Evolutionary conservation across 2,113 vertebrate genomes (phyloP).

Genomic region (Tamias sibiricus): DNA sequence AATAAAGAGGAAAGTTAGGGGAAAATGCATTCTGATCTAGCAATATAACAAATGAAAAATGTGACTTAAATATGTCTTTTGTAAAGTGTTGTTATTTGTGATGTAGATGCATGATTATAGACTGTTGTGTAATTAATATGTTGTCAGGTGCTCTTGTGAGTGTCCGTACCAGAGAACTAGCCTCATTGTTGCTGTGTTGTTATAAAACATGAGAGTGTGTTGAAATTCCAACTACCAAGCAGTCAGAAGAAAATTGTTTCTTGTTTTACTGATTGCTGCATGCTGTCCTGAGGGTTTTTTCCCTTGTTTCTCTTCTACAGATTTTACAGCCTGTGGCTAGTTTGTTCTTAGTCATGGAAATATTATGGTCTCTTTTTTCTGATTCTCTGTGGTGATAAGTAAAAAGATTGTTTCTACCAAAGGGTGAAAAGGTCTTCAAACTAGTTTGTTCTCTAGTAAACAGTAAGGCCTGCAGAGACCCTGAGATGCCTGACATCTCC

Average conservation of each 20-base stretch:
- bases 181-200: background rate
- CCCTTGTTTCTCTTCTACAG: background rate
- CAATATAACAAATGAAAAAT: too few species aligned
- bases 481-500: background rate
- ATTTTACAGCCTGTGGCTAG: background rate
- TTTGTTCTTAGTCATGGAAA: conserved; percentile 10
- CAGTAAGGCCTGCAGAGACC: background rate
- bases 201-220: background rate
- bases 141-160: background rate
- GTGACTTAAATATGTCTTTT: too few species aligned
- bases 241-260: background rate
- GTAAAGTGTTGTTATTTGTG: too few species aligned
- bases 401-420: conserved; percentile 64
- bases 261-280: background rate
- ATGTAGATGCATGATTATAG: background rate
- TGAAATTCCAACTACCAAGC: background rate
- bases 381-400: conserved; percentile 52
- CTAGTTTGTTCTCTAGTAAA: conserved; percentile 61
- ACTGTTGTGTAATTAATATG: background rate
- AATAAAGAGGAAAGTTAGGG: background rate
- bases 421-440: conserved; percentile 51
- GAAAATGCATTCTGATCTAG: too few species aligned
- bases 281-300: background rate
- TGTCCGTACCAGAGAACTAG: background rate
- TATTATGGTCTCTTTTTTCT: conserved; percentile 18